These are phyloP conservation scores for Podotricha telesiphe DNA, from an alignment of 2,888 invertebrate species.

Conservation along the genomic window DNA sequence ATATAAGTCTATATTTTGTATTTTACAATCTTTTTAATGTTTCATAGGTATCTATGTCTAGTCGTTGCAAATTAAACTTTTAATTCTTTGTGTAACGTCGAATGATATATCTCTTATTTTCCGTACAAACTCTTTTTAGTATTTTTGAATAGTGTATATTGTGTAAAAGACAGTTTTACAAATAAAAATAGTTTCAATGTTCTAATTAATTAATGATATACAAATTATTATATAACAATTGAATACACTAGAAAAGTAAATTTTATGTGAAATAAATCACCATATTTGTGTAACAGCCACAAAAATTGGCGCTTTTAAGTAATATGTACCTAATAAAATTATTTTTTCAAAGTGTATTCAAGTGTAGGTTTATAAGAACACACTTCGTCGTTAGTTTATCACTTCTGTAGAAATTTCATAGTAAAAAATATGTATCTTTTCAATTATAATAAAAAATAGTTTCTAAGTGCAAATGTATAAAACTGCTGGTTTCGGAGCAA, in stretches of 20 bases:
- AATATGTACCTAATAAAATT: neutral
- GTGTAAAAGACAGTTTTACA: conserved; percentile 26
- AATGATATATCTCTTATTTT: conserved; percentile 14
- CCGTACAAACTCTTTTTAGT: conserved; percentile 19
- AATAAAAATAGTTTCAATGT: conserved; percentile 6
- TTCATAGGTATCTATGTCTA: neutral
- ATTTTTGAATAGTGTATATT: conserved; percentile 18
- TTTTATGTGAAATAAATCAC: neutral
- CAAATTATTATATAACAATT: neutral
- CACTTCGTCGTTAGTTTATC: conserved; percentile 15
- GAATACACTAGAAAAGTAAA: conserved; percentile 1
- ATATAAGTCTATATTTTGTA: neutral
- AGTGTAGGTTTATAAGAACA: conserved; percentile 10
- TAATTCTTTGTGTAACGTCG: conserved; percentile 15
- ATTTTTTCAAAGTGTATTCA: conserved; percentile 18
- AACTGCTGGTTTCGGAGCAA: conserved; percentile 47
- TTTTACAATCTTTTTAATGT: neutral
- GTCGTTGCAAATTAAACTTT: conserved; percentile 11
- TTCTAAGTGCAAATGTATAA: conserved; percentile 41
- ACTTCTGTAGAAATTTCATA: conserved; percentile 27
- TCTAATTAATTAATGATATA: neutral
- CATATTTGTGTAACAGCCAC: too few relatives aligned
- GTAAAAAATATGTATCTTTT: conserved; percentile 19
- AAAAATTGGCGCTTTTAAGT: neutral
- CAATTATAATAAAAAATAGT: conserved; percentile 5